These are phyloP conservation scores for Drosophila trapezifrons DNA, from an alignment of 1,140 invertebrate genomes.

Conservation along the genomic window DNA sequence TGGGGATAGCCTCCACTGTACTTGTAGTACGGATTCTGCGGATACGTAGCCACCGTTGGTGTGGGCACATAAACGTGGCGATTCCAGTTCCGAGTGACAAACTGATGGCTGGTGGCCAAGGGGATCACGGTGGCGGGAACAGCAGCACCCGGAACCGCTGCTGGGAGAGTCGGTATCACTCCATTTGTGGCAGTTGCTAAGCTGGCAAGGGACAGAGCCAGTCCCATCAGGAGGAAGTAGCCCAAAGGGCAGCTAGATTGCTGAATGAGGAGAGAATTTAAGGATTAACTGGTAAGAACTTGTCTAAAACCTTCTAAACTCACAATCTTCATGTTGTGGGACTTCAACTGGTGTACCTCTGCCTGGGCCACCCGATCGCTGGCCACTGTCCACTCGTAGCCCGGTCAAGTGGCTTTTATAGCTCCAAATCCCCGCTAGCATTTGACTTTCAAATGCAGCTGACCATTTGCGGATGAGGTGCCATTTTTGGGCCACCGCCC, in stretches of 20 bases:
- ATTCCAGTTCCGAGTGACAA: slow-evolving; percentile 66
- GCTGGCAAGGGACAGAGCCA: slow-evolving; percentile 48
- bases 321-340: slow-evolving; percentile 56
- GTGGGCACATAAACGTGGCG: slow-evolving; percentile 52
- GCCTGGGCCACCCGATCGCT: slow-evolving; percentile 13
- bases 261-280: background rate
- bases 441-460: slow-evolving; percentile 69
- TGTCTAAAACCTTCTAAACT: background rate
- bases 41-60: slow-evolving; percentile 41
- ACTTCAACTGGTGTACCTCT: slow-evolving; percentile 2
- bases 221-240: slow-evolving; percentile 44
- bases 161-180: slow-evolving; percentile 18
- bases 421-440: background rate
- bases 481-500: slow-evolving; percentile 49
- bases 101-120: slow-evolving; percentile 64
- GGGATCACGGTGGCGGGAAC: slow-evolving; percentile 39
- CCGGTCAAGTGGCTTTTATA: slow-evolving; percentile 39
- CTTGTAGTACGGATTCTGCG: slow-evolving; percentile 55
- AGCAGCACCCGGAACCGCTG: slow-evolving; percentile 5
- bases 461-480: slow-evolving; percentile 22
- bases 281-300: background rate
- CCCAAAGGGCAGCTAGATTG: slow-evolving; percentile 18
- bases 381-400: slow-evolving; percentile 42
- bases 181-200: slow-evolving; percentile 47
- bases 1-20: slow-evolving; percentile 34